Conservation (phyloP, 2,888 invertebrate genomes). For the Caenorhabditis afra region DNA sequence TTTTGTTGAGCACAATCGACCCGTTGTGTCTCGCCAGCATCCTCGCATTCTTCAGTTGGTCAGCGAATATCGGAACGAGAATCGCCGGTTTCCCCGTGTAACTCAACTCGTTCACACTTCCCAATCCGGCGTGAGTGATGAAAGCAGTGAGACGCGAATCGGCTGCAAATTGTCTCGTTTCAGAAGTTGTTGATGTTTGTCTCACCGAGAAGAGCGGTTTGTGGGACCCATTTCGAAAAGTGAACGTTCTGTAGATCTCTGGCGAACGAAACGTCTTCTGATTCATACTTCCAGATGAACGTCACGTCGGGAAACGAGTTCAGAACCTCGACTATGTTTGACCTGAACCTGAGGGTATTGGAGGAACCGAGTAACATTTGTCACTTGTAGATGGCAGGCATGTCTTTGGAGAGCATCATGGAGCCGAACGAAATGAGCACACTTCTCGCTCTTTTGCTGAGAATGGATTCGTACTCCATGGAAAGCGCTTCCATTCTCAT, state of each 20-base stretch:
- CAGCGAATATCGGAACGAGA: conserved; percentile 41
- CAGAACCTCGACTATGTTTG: conserved; percentile 3
- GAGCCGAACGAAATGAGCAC: conserved; percentile 51
- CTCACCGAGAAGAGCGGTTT: conserved; percentile 18
- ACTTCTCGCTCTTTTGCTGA: conserved; percentile 6
- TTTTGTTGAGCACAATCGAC: conserved; percentile 33
- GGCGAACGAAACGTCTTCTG: not conserved
- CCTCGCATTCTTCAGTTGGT: conserved; percentile 44
- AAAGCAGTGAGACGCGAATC: conserved; percentile 42
- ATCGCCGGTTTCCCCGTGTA: conserved; percentile 48
- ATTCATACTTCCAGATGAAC: conserved; percentile 59
- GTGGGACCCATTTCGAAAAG: conserved; percentile 34
- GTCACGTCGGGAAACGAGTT: conserved; percentile 31
- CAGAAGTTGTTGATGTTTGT: too few relatives aligned
- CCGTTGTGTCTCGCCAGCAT: conserved; percentile 54
- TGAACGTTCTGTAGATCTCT: not conserved
- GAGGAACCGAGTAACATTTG: not conserved
- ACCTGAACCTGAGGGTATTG: conserved; percentile 3
- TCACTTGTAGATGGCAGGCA: conserved; percentile 36
- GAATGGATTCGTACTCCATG: conserved; percentile 10
- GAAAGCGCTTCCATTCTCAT: conserved; percentile 26
- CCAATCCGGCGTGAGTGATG: conserved; percentile 53
- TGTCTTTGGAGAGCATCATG: conserved; percentile 31
- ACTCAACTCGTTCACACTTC: conserved; percentile 43
- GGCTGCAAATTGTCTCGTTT: conserved; percentile 7